Evolutionary conservation across 1,140 invertebrate genomes (phyloP), one percentile per base, ranked within the genome.

Genomic region (Lycorma delicatula): DNA sequence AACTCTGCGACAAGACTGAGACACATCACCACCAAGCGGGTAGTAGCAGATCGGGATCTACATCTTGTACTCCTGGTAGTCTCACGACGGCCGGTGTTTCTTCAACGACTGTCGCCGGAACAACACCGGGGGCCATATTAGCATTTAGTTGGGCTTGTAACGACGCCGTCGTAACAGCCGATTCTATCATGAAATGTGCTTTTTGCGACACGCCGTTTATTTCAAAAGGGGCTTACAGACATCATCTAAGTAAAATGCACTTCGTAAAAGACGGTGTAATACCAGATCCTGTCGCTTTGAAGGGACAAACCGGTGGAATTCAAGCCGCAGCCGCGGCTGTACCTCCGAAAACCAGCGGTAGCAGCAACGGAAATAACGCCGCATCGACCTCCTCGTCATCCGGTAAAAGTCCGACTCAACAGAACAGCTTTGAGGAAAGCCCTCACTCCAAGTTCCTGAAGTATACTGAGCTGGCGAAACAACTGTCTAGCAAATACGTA

Each of bases 121-220:
- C 82, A 2, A 80, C 84, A 0, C 85, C 86, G 0, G 87, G 87
- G 1, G 88, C 87, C 12, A 90, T 94, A 59, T 73, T 93, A 13
- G 90, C 91, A 1, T 94, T 93, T 69, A 93, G 89, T 69, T 93
- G 91, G 91, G 91, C 91, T 11, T 93, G 90, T 72, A 93, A 91
- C 68, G 91, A 93, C 68, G 90, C 89, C 0, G 87, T 92, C 2
- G 82, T 91, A 57, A 89, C 86, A 1, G 81, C 83, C 1, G 87
- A 90, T 64, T 89, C 89, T 12, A 86, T 92, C 36, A 92, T 95
- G 83, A 95, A 96, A 71, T 97, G 94, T 75, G 90, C 93, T 18
- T 91, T 95, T 65, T 98, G 94, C 77, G 93, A 96, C 73, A 93
- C 93, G 16, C 90, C 91, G 9, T 97, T 97, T 71, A 91, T 93